Conservation (phyloP, 2,797 vertebrate species). For the Choloepus didactylus region DNA sequence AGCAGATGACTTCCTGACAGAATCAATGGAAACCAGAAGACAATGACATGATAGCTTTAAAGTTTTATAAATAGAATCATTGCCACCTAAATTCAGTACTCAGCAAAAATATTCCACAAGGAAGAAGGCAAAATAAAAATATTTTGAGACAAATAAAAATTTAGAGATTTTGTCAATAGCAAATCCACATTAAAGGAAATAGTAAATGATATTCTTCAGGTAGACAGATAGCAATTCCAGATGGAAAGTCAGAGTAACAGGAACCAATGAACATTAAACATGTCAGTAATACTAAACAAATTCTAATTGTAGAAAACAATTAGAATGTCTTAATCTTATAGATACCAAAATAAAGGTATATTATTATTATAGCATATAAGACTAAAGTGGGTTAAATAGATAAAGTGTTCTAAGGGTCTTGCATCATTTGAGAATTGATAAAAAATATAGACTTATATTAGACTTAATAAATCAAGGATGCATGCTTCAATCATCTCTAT, state of each 20-base stretch:
- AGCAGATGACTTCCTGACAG: not conserved
- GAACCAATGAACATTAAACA: not conserved
- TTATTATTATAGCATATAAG: not conserved
- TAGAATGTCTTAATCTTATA: not conserved
- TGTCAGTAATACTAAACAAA: not conserved
- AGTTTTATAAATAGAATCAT: not conserved
- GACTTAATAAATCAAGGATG: not conserved
- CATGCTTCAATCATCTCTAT: not conserved
- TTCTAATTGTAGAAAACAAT: not conserved
- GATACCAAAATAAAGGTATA: not conserved
- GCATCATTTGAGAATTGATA: not conserved
- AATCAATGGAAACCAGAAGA: not conserved
- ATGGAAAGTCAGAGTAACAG: not conserved
- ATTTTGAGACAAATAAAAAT: not conserved
- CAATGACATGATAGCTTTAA: not conserved
- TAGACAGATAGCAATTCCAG: not conserved
- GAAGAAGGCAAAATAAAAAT: not conserved
- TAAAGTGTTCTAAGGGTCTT: not conserved
- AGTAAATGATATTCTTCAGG: not conserved
- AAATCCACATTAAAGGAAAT: not conserved
- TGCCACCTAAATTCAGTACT: not conserved
- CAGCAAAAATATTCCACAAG: not conserved
- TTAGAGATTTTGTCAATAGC: not conserved
- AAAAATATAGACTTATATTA: not conserved
- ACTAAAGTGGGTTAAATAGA: not conserved